These are phyloP conservation scores for Xyliphius kryptos DNA, from an alignment of 2,113 vertebrate species.

Conservation along the genomic window DNA sequence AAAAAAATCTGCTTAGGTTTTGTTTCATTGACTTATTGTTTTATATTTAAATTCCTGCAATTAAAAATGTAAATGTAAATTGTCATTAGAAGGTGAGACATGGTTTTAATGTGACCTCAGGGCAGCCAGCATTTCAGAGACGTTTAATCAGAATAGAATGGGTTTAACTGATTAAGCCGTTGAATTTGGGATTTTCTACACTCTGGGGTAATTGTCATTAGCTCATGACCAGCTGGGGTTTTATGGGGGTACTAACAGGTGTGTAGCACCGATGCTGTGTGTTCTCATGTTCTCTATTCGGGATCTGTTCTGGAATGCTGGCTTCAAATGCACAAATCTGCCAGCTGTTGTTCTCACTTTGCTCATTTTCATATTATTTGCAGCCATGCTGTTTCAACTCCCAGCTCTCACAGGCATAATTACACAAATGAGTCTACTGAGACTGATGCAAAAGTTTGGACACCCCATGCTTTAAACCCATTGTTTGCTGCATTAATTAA, in stretches of 20 bases:
- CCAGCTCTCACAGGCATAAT: constrained; percentile 64
- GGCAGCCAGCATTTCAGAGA: neutral
- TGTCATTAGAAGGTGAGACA: too few relatives aligned
- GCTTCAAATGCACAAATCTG: neutral
- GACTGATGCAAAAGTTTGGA: too few relatives aligned
- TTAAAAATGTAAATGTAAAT: too few relatives aligned
- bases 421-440: constrained; percentile 53
- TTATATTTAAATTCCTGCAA: too few relatives aligned
- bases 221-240: neutral
- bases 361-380: constrained; percentile 11
- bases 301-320: neutral
- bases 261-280: neutral
- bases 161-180: too few relatives aligned
- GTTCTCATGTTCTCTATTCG: neutral
- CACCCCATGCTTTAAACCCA: too few relatives aligned
- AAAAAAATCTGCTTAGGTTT: neutral
- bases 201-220: neutral
- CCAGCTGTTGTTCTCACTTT: neutral
- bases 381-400: constrained; percentile 44
- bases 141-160: neutral
- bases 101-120: too few relatives aligned
- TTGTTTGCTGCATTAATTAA: constrained; percentile 18
- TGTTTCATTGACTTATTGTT: neutral
- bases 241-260: neutral
- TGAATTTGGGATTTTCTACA: neutral